Evolutionary conservation across 2,888 invertebrate species (phyloP).

Genomic region (Yponomeuta plumbellus): DNA sequence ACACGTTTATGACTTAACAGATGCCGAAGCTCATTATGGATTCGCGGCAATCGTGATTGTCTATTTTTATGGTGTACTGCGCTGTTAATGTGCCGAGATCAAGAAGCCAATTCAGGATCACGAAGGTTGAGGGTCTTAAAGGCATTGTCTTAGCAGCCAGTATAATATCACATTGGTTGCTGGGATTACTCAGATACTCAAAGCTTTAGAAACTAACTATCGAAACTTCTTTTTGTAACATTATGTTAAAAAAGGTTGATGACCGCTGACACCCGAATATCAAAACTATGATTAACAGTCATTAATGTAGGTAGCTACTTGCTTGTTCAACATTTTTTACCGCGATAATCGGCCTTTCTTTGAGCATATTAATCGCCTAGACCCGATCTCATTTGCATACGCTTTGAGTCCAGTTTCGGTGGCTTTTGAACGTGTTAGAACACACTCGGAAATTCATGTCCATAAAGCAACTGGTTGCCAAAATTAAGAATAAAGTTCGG

Average conservation of each 20-base stretch:
- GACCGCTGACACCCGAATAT: conserved; percentile 15
- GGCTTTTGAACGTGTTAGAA: conserved; percentile 3
- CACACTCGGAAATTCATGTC: not conserved
- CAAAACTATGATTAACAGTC: conserved; percentile 16
- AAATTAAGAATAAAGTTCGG: not conserved
- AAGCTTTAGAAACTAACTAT: no score
- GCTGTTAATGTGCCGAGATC: not conserved
- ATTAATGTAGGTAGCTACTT: conserved; percentile 12
- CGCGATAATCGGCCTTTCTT: conserved; percentile 15
- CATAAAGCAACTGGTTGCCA: not conserved
- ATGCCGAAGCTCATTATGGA: not conserved
- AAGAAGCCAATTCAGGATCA: not conserved
- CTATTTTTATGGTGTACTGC: not conserved
- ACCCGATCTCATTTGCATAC: conserved; percentile 11
- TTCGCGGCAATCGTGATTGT: not conserved
- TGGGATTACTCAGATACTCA: not conserved
- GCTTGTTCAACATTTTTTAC: conserved; percentile 11
- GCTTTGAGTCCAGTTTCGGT: conserved; percentile 11
- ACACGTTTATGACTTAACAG: not conserved
- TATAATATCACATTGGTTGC: not conserved
- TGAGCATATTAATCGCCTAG: conserved; percentile 13
- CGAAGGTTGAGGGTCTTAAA: not conserved
- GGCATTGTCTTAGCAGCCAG: not conserved
- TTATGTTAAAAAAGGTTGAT: conserved; percentile 13
- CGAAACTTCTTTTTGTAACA: no score